Percentiles rank a stretch among this genome's conserved stretches.
Evolutionary conservation across 2,797 vertebrate genomes (phyloP).

Genomic region (Scleropages formosus): DNA sequence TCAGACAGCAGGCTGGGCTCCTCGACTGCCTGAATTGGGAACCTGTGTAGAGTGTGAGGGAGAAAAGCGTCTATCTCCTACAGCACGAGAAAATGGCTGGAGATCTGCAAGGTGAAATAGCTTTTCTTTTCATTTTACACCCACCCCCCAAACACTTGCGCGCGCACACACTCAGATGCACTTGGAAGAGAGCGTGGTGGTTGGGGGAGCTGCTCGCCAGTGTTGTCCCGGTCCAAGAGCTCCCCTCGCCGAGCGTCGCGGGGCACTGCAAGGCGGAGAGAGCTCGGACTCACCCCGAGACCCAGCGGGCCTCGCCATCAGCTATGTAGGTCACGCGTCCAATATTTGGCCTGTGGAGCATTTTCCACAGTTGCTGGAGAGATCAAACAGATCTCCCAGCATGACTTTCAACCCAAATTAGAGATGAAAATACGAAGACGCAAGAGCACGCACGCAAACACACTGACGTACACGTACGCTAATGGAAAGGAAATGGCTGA

Average conservation of each 20-base stretch:
- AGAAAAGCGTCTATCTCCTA: constrained; percentile 65
- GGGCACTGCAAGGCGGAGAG: constrained; percentile 65
- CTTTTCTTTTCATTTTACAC: constrained; percentile 77
- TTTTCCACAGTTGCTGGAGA: constrained; percentile 40
- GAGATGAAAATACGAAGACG: constrained; percentile 41
- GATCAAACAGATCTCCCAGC: constrained; percentile 46
- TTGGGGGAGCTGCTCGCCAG: constrained; percentile 38
- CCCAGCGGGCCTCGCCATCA: constrained; percentile 51
- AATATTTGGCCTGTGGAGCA: constrained; percentile 55
- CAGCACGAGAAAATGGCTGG: constrained; percentile 61
- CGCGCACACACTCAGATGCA: constrained; percentile 42
- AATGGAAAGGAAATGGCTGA: too few species aligned
- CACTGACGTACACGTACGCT: neutral
- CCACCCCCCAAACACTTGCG: constrained; percentile 54
- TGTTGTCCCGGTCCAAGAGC: constrained; percentile 84
- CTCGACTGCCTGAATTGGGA: constrained; percentile 61
- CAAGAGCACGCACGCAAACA: constrained; percentile 28
- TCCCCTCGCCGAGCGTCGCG: constrained; percentile 84
- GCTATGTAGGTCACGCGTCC: constrained; percentile 63
- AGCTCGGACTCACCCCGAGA: constrained; percentile 48
- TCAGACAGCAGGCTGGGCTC: constrained; percentile 53
- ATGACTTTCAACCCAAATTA: constrained; percentile 47
- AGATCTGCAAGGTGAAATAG: constrained; percentile 84
- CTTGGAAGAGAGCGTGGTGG: constrained; percentile 37
- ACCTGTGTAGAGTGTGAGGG: constrained; percentile 50